phyloP scores from a whole-genome alignment of 2,888 invertebrate genomes.

The Xylocampa areola region DNA sequence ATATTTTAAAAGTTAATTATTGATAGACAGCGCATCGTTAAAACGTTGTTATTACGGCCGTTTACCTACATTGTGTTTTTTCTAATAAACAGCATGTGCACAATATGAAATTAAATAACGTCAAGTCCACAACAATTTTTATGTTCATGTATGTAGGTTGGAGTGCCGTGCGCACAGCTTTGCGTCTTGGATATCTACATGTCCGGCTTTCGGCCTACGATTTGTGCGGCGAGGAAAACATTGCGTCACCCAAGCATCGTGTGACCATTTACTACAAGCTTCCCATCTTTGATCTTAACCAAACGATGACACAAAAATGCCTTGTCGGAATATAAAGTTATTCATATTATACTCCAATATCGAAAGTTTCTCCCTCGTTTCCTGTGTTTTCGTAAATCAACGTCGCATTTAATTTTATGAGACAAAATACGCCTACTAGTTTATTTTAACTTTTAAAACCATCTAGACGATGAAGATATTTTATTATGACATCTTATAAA shows the following conservation, averaged over 20 bases:
- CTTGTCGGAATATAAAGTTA: constrained; percentile 28
- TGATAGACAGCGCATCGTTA: constrained; percentile 44
- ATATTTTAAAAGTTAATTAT: constrained; percentile 44
- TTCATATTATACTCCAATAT: constrained; percentile 14
- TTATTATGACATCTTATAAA: constrained; percentile 47
- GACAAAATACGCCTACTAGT: constrained; percentile 57
- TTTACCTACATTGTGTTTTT: constrained; percentile 49
- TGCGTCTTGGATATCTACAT: constrained; percentile 75
- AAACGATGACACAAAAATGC: constrained; percentile 54
- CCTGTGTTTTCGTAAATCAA: constrained; percentile 36
- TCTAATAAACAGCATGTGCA: constrained; percentile 59
- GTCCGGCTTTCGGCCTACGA: constrained; percentile 84
- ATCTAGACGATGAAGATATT: constrained; percentile 52
- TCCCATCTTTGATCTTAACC: constrained; percentile 56
- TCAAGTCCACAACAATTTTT: constrained; percentile 77
- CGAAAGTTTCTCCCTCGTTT: constrained; percentile 18
- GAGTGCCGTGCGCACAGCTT: constrained; percentile 86
- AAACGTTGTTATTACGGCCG: constrained; percentile 35
- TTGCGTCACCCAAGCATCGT: constrained; percentile 77
- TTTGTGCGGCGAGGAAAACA: constrained; percentile 75
- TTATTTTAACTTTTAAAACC: constrained; percentile 49
- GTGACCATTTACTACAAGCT: constrained; percentile 65
- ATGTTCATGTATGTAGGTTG: constrained; percentile 85
- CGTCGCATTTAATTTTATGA: constrained; percentile 33
- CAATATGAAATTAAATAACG: constrained; percentile 73